A percentile compares a stretch with the other conserved stretches of the same genome.
Evolutionary conservation across 2,888 invertebrate genomes (phyloP).

Genomic region (Zonitis immaculata): DNA sequence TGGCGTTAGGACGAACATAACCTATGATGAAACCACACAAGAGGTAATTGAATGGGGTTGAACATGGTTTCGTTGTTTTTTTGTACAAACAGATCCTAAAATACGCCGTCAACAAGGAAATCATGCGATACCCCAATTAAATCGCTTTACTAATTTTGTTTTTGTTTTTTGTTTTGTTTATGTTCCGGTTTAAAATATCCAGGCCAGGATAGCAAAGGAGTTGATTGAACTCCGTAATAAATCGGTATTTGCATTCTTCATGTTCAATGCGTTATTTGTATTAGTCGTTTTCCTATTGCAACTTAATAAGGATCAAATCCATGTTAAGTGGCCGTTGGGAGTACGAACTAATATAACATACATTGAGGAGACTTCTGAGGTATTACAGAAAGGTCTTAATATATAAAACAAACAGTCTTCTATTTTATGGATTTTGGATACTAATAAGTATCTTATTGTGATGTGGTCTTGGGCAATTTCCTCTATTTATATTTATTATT

Average conservation of each 20-base stretch:
- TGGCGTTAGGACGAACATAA: constrained; percentile 90
- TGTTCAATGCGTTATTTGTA: constrained; percentile 99
- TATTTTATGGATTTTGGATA: constrained; percentile 38
- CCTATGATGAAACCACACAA: constrained; percentile 83
- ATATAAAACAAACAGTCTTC: background rate
- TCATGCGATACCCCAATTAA: constrained; percentile 50
- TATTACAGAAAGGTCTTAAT: no score
- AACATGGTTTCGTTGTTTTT: constrained; percentile 32
- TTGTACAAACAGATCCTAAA: no score
- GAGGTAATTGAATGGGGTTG: constrained; percentile 67
- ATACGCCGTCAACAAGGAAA: constrained; percentile 29
- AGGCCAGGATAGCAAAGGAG: constrained; percentile 86
- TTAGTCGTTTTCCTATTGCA: constrained; percentile 98
- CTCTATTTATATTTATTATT: background rate
- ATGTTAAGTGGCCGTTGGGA: constrained; percentile 95
- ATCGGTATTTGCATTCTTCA: constrained; percentile 96
- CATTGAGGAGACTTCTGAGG: constrained; percentile 90
- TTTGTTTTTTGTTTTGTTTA: constrained; percentile 39
- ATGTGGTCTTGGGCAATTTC: constrained; percentile 32
- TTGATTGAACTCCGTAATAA: constrained; percentile 94
- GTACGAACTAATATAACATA: constrained; percentile 92
- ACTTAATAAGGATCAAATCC: constrained; percentile 97
- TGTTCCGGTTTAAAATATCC: constrained; percentile 41
- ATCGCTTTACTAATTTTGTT: constrained; percentile 52
- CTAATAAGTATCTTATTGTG: constrained; percentile 29